These are phyloP conservation scores for Zeugodacus cucurbitae DNA, from an alignment of 1,140 invertebrate genomes.

Conservation along the genomic window DNA sequence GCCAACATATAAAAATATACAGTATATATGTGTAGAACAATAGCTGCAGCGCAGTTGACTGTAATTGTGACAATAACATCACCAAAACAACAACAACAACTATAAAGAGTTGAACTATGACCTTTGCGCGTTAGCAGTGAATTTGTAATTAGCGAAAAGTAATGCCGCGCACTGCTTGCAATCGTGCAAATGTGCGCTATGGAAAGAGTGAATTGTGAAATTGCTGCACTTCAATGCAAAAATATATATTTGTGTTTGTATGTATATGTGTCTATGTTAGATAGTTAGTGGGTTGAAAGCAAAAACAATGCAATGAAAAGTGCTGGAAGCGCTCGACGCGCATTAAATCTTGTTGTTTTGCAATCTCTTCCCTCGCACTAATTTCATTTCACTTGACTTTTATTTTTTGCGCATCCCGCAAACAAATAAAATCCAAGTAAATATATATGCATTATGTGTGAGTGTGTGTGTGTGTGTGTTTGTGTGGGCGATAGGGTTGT, in stretches of 20 bases:
- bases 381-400: background rate
- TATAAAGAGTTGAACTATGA: background rate
- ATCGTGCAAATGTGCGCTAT: background rate
- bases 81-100: background rate
- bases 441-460: background rate
- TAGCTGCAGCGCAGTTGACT: background rate
- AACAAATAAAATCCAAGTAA: too few species aligned
- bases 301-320: background rate
- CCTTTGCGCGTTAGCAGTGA: background rate
- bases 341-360: background rate
- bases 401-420: background rate
- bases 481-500: background rate
- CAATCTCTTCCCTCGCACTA: background rate
- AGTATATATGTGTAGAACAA: background rate
- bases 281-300: too few species aligned
- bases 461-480: background rate
- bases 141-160: background rate
- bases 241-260: background rate
- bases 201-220: background rate
- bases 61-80: too few species aligned
- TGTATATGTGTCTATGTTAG: background rate
- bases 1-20: background rate
- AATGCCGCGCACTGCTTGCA: background rate
- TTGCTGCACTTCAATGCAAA: background rate
- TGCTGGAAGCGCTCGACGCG: background rate